Evolutionary conservation across 2,797 vertebrate genomes (phyloP), one percentile per base, ranked within the genome.

Genomic region (Leucoraja ocellata): DNA sequence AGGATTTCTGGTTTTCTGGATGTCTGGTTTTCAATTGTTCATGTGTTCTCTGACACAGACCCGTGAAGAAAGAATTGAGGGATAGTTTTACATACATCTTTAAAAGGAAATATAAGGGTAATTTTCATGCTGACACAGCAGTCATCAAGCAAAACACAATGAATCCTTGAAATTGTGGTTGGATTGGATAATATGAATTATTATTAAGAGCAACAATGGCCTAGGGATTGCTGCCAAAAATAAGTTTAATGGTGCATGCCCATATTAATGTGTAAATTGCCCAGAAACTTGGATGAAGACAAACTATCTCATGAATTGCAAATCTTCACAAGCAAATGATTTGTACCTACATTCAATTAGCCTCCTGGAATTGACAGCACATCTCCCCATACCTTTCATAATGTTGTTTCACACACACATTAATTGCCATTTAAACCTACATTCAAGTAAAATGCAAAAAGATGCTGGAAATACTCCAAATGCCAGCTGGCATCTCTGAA

Each of bases 371-470:
- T 63, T 28, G 16, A 18, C 84, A 65, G 63, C n/a, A 36, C 6
- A 78, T 14, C n/a, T 32, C 13, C 16, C 36, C 7, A 32, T 18
- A 16, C 63, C 28, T 68, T 88, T 88, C 14, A 88, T 88, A 28
- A 86, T 28, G 74, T n/a, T 86, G 83, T n/a, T 61, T 54, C 11
- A 61, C 25, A n/a, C 61, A 58, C 13, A 13, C 83, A 86, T 86
- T 86, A 68, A 88, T 68, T 88, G 61, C 61, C 61, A 88, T 65
- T 88, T 65, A 65, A 65, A 32, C 84, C 71, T 74, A 74, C 71
- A 74, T 74, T 74, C 23, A 21, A 74, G 71, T 23, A 74, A 74
- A 21, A 7, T 23, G 16, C 71, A 74, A 23, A 74, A 74, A 73
- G 46, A 2, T 74, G 21, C 71, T 74, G 71, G 18, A 74, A 74